Percentiles rank a stretch among this genome's conserved stretches.
Evolutionary conservation across 1,140 invertebrate species (phyloP).

Genomic region (Fopius arisanus): DNA sequence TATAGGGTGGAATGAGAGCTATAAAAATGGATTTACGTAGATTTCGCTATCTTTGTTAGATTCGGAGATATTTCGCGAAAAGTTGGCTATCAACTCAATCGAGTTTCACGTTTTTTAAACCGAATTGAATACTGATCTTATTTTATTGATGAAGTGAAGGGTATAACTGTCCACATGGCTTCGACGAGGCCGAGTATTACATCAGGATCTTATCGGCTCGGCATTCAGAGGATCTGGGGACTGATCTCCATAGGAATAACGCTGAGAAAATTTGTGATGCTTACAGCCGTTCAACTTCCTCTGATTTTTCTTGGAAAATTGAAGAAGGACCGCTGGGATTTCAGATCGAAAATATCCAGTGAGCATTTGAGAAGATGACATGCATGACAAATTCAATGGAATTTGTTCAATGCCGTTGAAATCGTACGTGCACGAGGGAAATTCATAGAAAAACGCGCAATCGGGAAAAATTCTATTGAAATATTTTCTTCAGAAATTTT

Average conservation of each 20-base stretch:
- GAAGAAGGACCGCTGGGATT: not conserved
- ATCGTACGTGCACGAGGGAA: too few species aligned
- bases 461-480: too few species aligned
- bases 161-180: slow-evolving; percentile 36
- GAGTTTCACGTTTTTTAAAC: too few species aligned
- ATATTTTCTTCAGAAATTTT: too few species aligned
- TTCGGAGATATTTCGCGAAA: not conserved
- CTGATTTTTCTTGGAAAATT: not conserved
- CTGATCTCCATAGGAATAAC: not conserved
- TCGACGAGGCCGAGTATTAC: slow-evolving; percentile 45
- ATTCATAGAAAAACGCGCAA: too few species aligned
- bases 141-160: slow-evolving; percentile 27
- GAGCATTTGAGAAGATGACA: not conserved
- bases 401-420: too few species aligned
- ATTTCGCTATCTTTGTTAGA: not conserved
- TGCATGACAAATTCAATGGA: not conserved
- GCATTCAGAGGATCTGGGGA: not conserved
- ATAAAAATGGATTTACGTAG: too few species aligned
- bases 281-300: slow-evolving; percentile 11
- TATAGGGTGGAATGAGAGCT: too few species aligned
- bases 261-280: slow-evolving; percentile 18
- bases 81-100: too few species aligned
- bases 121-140: not conserved
- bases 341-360: not conserved
- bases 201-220: slow-evolving; percentile 35